Conservation (phyloP, 2,797 vertebrate species). For the Alectoris magna region DNA sequence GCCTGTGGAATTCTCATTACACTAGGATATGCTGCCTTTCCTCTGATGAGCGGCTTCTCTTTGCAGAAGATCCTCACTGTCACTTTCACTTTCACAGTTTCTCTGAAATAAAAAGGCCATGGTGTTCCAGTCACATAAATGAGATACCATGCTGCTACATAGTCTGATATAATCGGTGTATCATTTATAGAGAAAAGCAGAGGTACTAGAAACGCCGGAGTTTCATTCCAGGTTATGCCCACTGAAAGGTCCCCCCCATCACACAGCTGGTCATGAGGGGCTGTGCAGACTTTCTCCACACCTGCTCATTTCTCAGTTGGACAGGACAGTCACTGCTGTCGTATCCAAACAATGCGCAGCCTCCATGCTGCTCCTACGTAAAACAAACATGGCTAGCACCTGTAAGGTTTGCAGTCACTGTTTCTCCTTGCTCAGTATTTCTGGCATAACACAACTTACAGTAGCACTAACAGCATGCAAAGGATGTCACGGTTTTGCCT, state of each 20-base stretch:
- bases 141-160: background rate
- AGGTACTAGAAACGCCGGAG: background rate
- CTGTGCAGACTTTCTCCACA: rapidly evolving
- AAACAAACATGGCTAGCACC: background rate
- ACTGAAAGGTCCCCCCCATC: background rate
- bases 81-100: constrained; percentile 93
- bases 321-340: background rate
- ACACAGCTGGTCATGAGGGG: background rate
- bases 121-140: background rate
- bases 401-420: background rate
- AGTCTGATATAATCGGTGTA: background rate
- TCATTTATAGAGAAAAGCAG: background rate
- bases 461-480: background rate
- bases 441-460: background rate
- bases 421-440: background rate
- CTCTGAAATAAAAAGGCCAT: constrained; percentile 78
- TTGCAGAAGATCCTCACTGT: constrained; percentile 85
- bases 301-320: background rate
- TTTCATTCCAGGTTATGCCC: background rate
- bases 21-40: constrained; percentile 91
- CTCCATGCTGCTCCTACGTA: background rate
- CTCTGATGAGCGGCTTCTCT: constrained; percentile 80
- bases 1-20: background rate
- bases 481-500: background rate
- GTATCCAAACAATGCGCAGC: background rate